Base-by-base conservation (phyloP, 1,140 invertebrate genomes). In the Drosophila burlai region DNA sequence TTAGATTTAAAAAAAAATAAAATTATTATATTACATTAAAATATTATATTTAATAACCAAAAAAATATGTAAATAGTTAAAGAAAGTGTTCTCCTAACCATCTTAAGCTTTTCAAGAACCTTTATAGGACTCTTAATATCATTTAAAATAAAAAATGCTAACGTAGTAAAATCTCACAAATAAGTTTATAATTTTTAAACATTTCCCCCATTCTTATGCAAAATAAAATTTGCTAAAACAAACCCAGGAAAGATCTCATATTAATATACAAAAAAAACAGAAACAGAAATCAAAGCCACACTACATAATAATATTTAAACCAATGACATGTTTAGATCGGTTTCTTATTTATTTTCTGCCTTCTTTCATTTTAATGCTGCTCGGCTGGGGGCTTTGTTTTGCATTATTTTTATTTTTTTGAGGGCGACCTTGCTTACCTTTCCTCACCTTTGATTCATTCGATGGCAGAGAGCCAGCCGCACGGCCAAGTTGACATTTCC, bases 351-450 rank as follows among this genome's bases (percentile, higher is more conserved):
- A 59, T 45, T 59, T 59, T 45, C 16, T 31, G n/a, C 16, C 9
- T 58, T 24, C 38, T 34, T 15, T 60, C 45, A 36, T 43, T 65
- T 68, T 31, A 18, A 21, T 15, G 1, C 13, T 13, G 26, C 11
- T 47, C 8, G n/a, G 2, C 11, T 38, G n/a, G 7, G 18, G 24
- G 16, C 18, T n/a, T 38, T 50, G 18, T 40, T 34, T 31, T 43
- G 21, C 24, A 26, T 34, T 49, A 46, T 46, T 46, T 13, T 26
- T 42, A 1, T 34, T 18, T 21, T 52, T 74, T 74, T 52, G 5
- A 75, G 71, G 42, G 72, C 72, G 72, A 75, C 72, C 72, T 75
- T 75, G 72, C 58, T n/a, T 63, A 63, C 73, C 73, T 65, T 75
- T 73, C 38, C 67, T 47, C 46, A 72, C 45, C 69, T 55, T 34